A percentile compares a stretch with the other conserved stretches of the same genome.
These are phyloP conservation scores for Cantharis rufa DNA, from an alignment of 2,888 invertebrate genomes.

Conservation along the genomic window DNA sequence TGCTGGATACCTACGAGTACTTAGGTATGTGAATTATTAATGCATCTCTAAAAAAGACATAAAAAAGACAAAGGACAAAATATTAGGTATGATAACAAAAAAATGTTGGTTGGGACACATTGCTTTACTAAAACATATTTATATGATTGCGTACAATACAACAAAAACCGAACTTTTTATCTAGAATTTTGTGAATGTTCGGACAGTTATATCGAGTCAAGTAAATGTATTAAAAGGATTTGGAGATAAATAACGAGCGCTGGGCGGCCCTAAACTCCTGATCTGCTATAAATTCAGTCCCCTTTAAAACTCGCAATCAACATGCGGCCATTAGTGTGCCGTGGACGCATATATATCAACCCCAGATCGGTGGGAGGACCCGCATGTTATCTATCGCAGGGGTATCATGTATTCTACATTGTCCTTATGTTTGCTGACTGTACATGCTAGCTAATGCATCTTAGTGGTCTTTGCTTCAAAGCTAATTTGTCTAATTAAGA, in stretches of 20 bases:
- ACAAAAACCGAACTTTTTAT: slow-evolving; percentile 24
- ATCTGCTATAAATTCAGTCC: slow-evolving; percentile 51
- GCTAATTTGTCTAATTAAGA: slow-evolving; percentile 23
- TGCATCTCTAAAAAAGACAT: not conserved
- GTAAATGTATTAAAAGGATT: slow-evolving; percentile 50
- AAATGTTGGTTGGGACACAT: not conserved
- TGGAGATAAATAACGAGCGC: slow-evolving; percentile 49
- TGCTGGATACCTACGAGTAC: not conserved
- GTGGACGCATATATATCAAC: slow-evolving; percentile 52
- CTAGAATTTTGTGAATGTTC: slow-evolving; percentile 17
- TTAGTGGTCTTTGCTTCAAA: slow-evolving; percentile 10
- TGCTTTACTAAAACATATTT: not conserved
- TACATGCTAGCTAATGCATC: slow-evolving; percentile 17
- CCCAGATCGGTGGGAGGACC: slow-evolving; percentile 48
- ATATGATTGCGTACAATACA: slow-evolving; percentile 4
- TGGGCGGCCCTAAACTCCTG: slow-evolving; percentile 43
- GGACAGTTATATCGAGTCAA: slow-evolving; percentile 35
- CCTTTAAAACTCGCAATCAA: slow-evolving; percentile 55
- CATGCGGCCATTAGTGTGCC: slow-evolving; percentile 54
- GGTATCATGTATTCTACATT: slow-evolving; percentile 43
- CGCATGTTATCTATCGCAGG: slow-evolving; percentile 47
- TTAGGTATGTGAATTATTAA: not conserved
- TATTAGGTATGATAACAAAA: not conserved
- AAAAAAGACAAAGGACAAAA: not conserved
- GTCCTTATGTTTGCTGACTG: slow-evolving; percentile 35